Evolutionary conservation across 1,140 invertebrate species (phyloP).

Genomic region (Globodera rostochiensis): DNA sequence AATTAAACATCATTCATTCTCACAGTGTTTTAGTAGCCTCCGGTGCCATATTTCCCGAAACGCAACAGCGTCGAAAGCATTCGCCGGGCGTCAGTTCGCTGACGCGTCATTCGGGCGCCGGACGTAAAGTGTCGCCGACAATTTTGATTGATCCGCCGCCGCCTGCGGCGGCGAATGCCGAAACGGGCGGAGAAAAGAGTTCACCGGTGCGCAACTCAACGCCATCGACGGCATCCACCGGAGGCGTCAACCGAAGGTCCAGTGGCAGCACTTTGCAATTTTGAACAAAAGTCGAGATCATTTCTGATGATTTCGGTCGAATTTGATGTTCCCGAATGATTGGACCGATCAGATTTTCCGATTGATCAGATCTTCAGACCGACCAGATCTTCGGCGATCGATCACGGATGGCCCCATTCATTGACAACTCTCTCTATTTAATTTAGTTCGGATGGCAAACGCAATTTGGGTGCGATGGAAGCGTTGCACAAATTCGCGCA

Average conservation of each 20-base stretch:
- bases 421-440: neutral
- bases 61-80: slow-evolving; percentile 1
- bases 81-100: slow-evolving; percentile 26
- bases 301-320: neutral
- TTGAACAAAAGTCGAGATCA: neutral
- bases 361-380: too few relatives aligned
- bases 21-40: neutral
- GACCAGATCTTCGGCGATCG: too few relatives aligned
- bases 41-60: neutral
- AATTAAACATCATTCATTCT: too few relatives aligned
- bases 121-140: slow-evolving; percentile 17
- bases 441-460: neutral
- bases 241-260: neutral
- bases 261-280: neutral
- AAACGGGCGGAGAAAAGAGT: neutral
- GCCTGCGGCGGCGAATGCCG: neutral
- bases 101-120: neutral
- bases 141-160: neutral
- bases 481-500: slow-evolving; percentile 21
- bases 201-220: slow-evolving; percentile 2
- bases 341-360: too few relatives aligned
- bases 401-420: neutral
- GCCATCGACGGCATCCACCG: neutral
- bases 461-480: slow-evolving; percentile 15
- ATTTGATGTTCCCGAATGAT: neutral